Percentiles rank a stretch among this genome's conserved stretches.
phyloP scores from a whole-genome alignment of 2,888 invertebrate species.

The Plebejus melissa region DNA sequence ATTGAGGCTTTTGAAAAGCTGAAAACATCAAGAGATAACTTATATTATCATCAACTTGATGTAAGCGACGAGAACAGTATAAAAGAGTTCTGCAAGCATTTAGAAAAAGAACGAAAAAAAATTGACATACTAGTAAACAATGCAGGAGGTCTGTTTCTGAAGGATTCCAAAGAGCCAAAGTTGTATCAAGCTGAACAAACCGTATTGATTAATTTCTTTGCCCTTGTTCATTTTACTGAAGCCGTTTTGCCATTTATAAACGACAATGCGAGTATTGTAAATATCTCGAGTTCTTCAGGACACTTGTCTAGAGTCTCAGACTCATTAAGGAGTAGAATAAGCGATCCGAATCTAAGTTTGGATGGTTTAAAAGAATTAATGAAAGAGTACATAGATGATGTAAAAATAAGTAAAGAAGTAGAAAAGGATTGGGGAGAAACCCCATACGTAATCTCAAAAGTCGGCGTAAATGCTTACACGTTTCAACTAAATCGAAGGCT shows the following conservation, averaged over 20 bases:
- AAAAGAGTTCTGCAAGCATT: constrained; percentile 68
- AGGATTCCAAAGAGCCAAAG: constrained; percentile 57
- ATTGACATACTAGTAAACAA: constrained; percentile 87
- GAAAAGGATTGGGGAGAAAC: constrained; percentile 79
- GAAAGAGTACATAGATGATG: constrained; percentile 81
- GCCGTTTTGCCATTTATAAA: constrained; percentile 83
- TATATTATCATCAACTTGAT: constrained; percentile 84
- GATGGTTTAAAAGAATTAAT: constrained; percentile 77
- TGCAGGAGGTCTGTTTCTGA: constrained; percentile 78
- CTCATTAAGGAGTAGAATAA: constrained; percentile 67
- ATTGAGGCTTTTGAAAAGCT: constrained; percentile 77
- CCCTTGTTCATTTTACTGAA: constrained; percentile 70
- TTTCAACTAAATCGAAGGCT: constrained; percentile 80
- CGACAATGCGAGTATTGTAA: constrained; percentile 84
- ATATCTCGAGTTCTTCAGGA: constrained; percentile 85
- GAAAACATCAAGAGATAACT: constrained; percentile 64
- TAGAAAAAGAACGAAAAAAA: constrained; percentile 78
- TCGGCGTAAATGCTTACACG: constrained; percentile 84
- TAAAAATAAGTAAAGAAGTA: constrained; percentile 48
- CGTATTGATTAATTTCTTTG: constrained; percentile 56
- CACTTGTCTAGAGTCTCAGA: constrained; percentile 80
- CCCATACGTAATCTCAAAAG: constrained; percentile 86
- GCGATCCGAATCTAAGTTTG: constrained; percentile 71
- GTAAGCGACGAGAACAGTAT: constrained; percentile 80
- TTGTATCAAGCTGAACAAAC: constrained; percentile 56